Percentiles rank a stretch among this genome's conserved stretches.
Evolutionary conservation across 2,113 vertebrate species (phyloP).

Genomic region (Entelurus aequoreus): DNA sequence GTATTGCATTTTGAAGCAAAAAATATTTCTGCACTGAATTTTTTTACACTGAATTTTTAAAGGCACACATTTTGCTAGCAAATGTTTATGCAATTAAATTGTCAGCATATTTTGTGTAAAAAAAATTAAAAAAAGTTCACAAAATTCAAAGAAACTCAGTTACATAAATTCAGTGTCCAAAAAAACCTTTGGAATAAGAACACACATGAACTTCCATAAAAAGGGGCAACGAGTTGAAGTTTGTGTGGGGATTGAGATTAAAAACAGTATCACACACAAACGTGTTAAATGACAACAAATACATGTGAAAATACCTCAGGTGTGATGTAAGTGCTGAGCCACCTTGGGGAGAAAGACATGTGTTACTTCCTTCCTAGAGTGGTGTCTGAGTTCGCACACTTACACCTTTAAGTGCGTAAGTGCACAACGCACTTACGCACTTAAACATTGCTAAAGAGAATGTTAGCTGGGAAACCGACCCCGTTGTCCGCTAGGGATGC

Average conservation of each 20-base stretch:
- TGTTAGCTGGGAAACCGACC: slow-evolving; percentile 44
- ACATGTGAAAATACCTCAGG: background rate
- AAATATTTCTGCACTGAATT: no score
- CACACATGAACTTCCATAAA: background rate
- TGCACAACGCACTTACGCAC: no score
- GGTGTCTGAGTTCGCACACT: background rate
- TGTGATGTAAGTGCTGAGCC: background rate
- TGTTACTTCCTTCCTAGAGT: background rate
- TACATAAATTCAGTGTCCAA: no score
- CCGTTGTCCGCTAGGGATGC: slow-evolving; percentile 56
- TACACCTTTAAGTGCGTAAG: slow-evolving; percentile 4
- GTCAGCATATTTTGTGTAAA: no score
- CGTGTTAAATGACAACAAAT: background rate
- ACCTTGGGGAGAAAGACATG: slow-evolving; percentile 4
- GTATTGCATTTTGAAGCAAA: no score
- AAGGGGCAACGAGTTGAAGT: slow-evolving; percentile 43
- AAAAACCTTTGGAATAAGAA: no score
- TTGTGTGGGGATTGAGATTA: slow-evolving; percentile 2
- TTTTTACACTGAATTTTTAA: no score
- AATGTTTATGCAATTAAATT: no score
- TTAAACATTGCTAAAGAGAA: slow-evolving; percentile 22
- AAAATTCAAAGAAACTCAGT: no score
- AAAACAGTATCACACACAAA: slow-evolving; percentile 2
- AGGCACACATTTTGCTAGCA: no score
- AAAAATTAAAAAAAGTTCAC: no score